Evolutionary conservation across 2,113 vertebrate species (phyloP).

Genomic region (Lampris megalopsis): DNA sequence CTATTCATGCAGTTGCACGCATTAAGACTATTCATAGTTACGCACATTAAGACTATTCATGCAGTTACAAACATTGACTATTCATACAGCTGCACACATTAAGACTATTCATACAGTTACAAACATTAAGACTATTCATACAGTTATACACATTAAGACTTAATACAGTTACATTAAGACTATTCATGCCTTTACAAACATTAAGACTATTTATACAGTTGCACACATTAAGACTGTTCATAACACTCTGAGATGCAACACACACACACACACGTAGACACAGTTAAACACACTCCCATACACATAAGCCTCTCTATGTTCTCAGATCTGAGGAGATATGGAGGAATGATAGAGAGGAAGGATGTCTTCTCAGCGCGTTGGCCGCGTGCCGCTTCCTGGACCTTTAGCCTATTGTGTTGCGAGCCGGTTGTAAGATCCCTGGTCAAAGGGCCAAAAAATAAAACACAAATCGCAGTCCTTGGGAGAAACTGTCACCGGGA

Average conservation of each 20-base stretch:
- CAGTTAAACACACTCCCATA: background rate
- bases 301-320: background rate
- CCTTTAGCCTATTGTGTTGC: constrained; percentile 73
- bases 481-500: constrained; percentile 44
- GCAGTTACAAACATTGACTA: too few relatives aligned
- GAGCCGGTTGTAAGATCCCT: constrained; percentile 33
- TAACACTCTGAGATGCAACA: background rate
- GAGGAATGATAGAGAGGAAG: constrained; percentile 69
- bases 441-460: constrained; percentile 12
- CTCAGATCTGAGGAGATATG: constrained; percentile 40
- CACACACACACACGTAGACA: background rate
- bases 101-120: too few relatives aligned
- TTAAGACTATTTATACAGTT: too few relatives aligned
- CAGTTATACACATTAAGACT: too few relatives aligned
- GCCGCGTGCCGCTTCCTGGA: constrained; percentile 73
- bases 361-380: constrained; percentile 74
- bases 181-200: too few relatives aligned
- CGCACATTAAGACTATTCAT: too few relatives aligned
- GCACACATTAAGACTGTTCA: too few relatives aligned
- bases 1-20: too few relatives aligned
- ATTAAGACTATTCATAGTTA: too few relatives aligned
- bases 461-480: constrained; percentile 14
- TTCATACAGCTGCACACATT: too few relatives aligned
- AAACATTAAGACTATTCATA: too few relatives aligned
- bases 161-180: too few relatives aligned